Conservation (phyloP, 1,140 invertebrate species). For the Nasonia giraulti region DNA sequence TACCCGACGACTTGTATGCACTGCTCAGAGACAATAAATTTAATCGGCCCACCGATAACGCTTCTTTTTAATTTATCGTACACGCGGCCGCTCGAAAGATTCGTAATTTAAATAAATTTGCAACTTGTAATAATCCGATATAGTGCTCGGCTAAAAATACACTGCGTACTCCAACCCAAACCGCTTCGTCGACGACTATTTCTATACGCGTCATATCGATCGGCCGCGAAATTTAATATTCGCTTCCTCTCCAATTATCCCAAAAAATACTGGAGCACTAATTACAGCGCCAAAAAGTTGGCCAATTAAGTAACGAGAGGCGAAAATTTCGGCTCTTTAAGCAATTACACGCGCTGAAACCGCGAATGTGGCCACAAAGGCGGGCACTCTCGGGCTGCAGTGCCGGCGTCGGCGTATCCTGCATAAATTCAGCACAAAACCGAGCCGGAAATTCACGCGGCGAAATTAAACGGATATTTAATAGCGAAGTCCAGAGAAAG, state of each 20-base stretch:
- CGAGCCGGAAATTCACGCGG: conserved; percentile 14
- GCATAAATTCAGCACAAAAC: neutral
- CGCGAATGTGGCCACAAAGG: neutral
- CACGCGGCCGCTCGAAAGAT: neutral
- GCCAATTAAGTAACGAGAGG: neutral
- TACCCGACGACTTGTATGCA: neutral
- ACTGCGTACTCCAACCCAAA: too few species aligned
- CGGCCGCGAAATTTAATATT: neutral
- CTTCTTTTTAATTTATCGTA: neutral
- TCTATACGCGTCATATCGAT: neutral
- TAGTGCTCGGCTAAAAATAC: conserved; percentile 19
- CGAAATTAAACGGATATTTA: conserved; percentile 27
- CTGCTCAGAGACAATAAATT: neutral
- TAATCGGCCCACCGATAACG: neutral
- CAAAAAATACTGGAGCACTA: neutral
- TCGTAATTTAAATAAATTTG: neutral
- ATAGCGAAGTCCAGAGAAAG: conserved; percentile 13
- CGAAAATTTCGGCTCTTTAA: neutral
- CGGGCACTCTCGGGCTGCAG: neutral
- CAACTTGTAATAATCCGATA: conserved; percentile 5
- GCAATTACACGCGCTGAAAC: neutral
- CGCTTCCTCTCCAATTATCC: neutral
- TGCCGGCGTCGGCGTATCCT: too few species aligned
- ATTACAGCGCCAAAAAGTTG: neutral
- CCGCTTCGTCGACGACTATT: neutral